A percentile compares a stretch with the other conserved stretches of the same genome.
These are phyloP conservation scores for Trematocara marginatum DNA, from an alignment of 2,113 vertebrate species.

Conservation along the genomic window DNA sequence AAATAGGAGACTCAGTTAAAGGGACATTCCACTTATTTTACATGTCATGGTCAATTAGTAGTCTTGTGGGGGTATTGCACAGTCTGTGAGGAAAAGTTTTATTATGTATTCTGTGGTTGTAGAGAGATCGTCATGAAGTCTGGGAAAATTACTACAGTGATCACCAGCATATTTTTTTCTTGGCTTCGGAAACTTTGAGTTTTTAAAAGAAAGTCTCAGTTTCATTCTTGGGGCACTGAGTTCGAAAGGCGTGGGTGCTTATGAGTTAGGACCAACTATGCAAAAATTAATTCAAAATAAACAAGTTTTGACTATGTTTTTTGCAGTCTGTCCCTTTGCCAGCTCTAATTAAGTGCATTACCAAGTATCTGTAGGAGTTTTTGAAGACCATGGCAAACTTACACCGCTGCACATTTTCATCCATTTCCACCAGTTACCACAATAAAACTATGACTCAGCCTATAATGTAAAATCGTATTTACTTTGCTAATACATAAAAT, in stretches of 20 bases:
- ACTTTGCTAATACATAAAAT: not conserved
- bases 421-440: not conserved
- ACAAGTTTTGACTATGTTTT: not conserved
- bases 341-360: not conserved
- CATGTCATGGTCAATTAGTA: slow-evolving; percentile 9
- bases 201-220: not conserved
- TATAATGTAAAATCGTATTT: not conserved
- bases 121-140: not conserved
- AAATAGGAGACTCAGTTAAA: slow-evolving; percentile 1
- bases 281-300: not conserved
- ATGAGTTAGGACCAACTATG: not conserved
- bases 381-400: not conserved
- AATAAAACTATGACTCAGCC: slow-evolving; percentile 8
- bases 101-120: slow-evolving; percentile 23
- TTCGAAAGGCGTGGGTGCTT: not conserved
- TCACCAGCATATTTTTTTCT: not conserved
- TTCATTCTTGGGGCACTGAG: not conserved
- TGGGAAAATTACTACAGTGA: slow-evolving; percentile 10
- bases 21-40: slow-evolving; percentile 23
- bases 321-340: not conserved
- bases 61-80: not conserved
- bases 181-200: not conserved
- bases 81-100: slow-evolving; percentile 19
- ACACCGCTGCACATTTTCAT: not conserved
- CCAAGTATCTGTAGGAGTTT: not conserved